Evolutionary conservation across 2,797 vertebrate species (phyloP), one percentile per base, ranked within the genome.

Genomic region (Pteronotus mesoamericanus): DNA sequence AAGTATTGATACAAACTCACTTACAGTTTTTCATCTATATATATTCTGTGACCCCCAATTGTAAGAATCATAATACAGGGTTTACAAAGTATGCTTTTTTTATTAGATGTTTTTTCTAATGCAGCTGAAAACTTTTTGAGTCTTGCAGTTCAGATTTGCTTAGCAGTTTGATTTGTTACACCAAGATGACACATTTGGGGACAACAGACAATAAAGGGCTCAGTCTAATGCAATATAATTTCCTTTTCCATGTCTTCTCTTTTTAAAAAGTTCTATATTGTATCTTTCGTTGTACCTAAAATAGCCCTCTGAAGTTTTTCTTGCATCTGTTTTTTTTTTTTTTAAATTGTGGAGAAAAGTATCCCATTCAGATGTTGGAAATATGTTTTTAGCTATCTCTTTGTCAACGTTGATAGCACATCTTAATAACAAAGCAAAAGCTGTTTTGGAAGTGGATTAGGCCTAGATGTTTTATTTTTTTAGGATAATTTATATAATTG

Each of bases 101-200:
- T 82, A 71, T 51, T 66, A 53, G 26, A 19, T 48, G 18, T 42
- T 26, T 18, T 89, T 82, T 46, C 34, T 9, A 75, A 69, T 57
- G 18, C 42, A 69, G 24, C 19, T 71, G 16, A 92, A 64, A 9
- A 0, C 75, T 46, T 5, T 94, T 94, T 94, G 71, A 53, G 64
- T 96, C 90, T 95, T 93, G n/a, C n/a, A 57, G 24, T 74, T 96
- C 53, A 88, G 21, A 59, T 68, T 66, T 95, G 86, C 91, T 96
- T 96, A 95, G 85, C 85, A 96, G 94, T 97, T 97, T 89, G 21
- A 32, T 96, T 97, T 97, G 91, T 96, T 92, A 91, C 59, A 92
- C 34, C 10, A 53, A 59, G 12, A 93, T 66, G 80, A 88, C 74
- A 75, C 78, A 86, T 96, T 88, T n/a, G 90, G 85, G 48, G 74